Base-by-base conservation (phyloP, 1,140 invertebrate genomes). In the Rhizoglyphus robini region DNA sequence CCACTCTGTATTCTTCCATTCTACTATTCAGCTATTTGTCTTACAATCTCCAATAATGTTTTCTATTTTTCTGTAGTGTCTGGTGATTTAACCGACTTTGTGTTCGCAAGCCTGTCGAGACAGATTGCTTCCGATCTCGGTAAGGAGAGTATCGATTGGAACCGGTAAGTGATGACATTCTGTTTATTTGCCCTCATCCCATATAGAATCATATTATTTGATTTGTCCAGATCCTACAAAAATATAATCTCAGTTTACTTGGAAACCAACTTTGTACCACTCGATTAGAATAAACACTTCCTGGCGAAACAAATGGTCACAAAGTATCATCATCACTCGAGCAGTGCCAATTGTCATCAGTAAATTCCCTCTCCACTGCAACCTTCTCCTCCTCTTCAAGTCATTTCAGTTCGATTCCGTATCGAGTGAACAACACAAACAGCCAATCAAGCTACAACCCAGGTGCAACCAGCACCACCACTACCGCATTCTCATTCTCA, bases 211-310 rank as follows among this genome's bases (percentile, higher is more conserved):
- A n/a, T n/a, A n/a, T n/a, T n/a, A n/a, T n/a, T n/a, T n/a, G n/a
- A n/a, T n/a, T n/a, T n/a, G n/a, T n/a, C n/a, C n/a, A n/a, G n/a
- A n/a, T n/a, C n/a, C n/a, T n/a, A 76, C 18, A 65, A 77, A 65
- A 68, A 73, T 27, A 70, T 75, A 4, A 74, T 75, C 51, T 73
- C 70, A 29, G 74, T 96, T 30, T 84, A 86, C n/a, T 79, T 96
- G 48, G 84, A 88, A 71, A 88, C 87, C 31, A 84, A 83, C 68
- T 93, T 95, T 77, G 81, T 89, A 38, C 86, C 87, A 63, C 93
- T 90, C 76, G 73, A 77, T 72, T 75, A 77, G 41, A 76, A 76
- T 59, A 64, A 64, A 32, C 38, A 73, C 27, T 49, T n/a, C n/a
- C n/a, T n/a, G n/a, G n/a, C n/a, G n/a, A n/a, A n/a, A n/a, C n/a